A percentile compares a stretch with the other conserved stretches of the same genome.
These are phyloP conservation scores for Theropithecus gelada DNA, from an alignment of 2,113 vertebrate species.

Conservation along the genomic window DNA sequence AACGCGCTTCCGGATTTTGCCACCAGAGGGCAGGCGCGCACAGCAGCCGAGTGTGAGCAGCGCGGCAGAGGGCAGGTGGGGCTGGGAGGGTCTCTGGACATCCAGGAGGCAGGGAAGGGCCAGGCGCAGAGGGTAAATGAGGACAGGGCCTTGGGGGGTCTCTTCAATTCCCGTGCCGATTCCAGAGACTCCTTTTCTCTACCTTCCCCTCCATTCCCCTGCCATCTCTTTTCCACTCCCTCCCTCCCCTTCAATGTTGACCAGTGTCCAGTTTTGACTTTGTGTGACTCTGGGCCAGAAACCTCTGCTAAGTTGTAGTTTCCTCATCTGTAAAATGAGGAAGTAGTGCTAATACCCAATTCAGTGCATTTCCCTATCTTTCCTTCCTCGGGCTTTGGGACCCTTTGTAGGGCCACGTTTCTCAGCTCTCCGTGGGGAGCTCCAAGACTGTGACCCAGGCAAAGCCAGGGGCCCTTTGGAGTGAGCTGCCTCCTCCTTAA, in stretches of 20 bases:
- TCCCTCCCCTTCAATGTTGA: neutral
- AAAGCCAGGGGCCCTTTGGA: neutral
- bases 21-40: constrained; percentile 61
- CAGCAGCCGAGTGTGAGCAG: neutral
- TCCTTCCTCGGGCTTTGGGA: too few species aligned
- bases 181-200: neutral
- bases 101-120: too few species aligned
- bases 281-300: neutral
- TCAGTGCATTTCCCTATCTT: neutral
- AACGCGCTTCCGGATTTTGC: neutral
- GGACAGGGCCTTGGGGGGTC: too few species aligned
- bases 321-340: neutral
- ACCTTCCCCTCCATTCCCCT: neutral
- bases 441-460: neutral
- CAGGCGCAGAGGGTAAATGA: rapidly evolving
- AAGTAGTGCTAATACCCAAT: neutral
- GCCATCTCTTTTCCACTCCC: neutral
- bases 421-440: neutral
- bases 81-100: rapidly evolving
- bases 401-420: neutral
- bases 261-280: neutral
- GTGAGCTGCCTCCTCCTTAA: neutral
- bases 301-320: neutral
- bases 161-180: neutral
- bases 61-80: rapidly evolving